Evolutionary conservation across 2,888 invertebrate genomes (phyloP), one percentile per base, ranked within the genome.

Genomic region (Sylvicola fuscatus): DNA sequence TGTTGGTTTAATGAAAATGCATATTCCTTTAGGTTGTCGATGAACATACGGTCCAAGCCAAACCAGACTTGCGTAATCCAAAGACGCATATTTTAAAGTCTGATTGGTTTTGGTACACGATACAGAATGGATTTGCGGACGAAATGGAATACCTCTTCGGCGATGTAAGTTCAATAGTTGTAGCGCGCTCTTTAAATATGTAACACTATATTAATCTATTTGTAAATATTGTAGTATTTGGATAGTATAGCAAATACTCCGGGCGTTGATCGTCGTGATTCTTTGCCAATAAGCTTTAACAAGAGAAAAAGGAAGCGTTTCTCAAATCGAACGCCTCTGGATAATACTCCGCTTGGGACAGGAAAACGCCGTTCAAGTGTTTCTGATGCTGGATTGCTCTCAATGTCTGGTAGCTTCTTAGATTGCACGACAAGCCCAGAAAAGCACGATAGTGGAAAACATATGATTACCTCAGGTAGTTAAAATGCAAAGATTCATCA

Each of bases 51-150:
- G 71, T 75, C 27, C 66, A 69, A 47, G 64, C 72, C 34, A 68
- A 77, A 43, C 77, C 76, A 32, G 81, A 79, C 49, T 70, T 75
- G 37, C 72, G 74, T 40, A 62, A 58, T 35, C 60, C 70, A 41
- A 69, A 70, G 46, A 76, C 79, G 17, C 75, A 77, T 53, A 66
- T 87, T 42, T 78, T 89, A 37, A 86, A 83, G 59, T 82, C 82
- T 5, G 87, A 93, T 64, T 95, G 95, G 95, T 95, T 95, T 62
- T 97, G 95, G 95, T 86, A 84, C 28, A 90, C 92, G 33, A 86
- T 95, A 41, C 93, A 93, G 61, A 89, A 93, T 65, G 89, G 90
- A 49, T 83, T 82, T 44, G 86, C 89, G 41, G 81, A 83, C 50
- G 95, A 93, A 57, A 74, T 76, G 51, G 79, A 90, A 45, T 90